These are phyloP conservation scores for Leptopilina drosophilae DNA, from an alignment of 2,888 invertebrate species.

Conservation along the genomic window DNA sequence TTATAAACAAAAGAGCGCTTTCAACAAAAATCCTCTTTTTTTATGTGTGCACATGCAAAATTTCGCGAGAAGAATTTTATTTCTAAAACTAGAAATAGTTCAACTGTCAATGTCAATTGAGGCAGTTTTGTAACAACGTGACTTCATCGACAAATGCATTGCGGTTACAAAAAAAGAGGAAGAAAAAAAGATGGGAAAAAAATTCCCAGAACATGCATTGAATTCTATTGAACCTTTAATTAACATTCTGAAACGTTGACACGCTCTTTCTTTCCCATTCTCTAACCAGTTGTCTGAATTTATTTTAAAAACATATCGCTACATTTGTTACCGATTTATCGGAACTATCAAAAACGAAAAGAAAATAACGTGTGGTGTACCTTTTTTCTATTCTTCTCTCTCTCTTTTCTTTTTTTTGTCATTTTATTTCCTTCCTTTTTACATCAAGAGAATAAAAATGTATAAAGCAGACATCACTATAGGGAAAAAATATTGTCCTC, in stretches of 20 bases:
- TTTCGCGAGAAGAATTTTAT: neutral
- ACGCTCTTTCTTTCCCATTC: neutral
- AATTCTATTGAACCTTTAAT: slow-evolving; percentile 26
- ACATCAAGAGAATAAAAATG: no score
- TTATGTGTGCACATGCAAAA: neutral
- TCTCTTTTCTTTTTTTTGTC: no score
- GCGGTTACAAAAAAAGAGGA: neutral
- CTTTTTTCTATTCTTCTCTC: no score
- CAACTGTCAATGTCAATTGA: slow-evolving; percentile 22
- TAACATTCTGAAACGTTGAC: slow-evolving; percentile 19
- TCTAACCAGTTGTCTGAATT: neutral
- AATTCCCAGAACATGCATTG: neutral
- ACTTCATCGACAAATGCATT: slow-evolving; percentile 21
- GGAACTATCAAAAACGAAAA: neutral
- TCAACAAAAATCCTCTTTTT: neutral
- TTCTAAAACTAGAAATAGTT: neutral
- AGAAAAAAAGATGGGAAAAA: no score
- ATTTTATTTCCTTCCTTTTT: no score
- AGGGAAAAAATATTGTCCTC: no score
- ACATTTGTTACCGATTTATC: slow-evolving; percentile 10
- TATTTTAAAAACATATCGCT: slow-evolving; percentile 6
- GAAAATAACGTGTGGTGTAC: no score
- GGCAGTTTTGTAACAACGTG: slow-evolving; percentile 15
- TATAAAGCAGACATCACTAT: no score
- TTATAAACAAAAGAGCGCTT: neutral